Base-by-base conservation (phyloP, 2,113 vertebrate genomes). In the Bos indicus region DNA sequence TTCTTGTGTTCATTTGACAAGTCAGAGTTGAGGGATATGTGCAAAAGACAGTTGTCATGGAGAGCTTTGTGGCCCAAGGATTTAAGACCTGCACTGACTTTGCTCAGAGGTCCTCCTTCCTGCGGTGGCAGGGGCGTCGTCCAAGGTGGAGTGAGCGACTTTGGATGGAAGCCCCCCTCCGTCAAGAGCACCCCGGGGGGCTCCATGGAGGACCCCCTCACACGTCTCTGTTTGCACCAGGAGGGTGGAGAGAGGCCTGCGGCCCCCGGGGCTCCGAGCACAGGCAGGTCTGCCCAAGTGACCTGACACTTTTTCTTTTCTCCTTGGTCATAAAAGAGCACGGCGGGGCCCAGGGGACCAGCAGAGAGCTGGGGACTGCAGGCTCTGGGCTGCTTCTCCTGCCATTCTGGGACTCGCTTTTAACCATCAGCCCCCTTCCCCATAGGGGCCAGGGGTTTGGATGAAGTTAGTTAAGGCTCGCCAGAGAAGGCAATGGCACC, bases 321-420 rank as follows among this genome's bases (percentile, higher is more conserved):
- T 15, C 23, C 11, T 91, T 71, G 78, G 54, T 64, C 57, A 0
- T 28, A 52, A 96, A 92, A 95, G 89, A 54, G 91, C 74, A 13
- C 25, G 85, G 10, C 0, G 6, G 89, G 11, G 87, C 62, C 89
- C 80, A 25, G 11, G 0, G 96, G 97, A 71, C 91, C 40, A 88
- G 92, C 90, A 77, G 1, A 95, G 54, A 94, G 95, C 97, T 96
- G 91, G 57, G 67, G 77, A 8, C 96, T 97, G 95, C 84, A 96
- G 95, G 77, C 96, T 97, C 51, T 94, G 94, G 91, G 94, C 17
- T 14, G 17, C 30, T 74, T 13, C 17, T 60, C 46, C 57, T 81
- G n/a, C 52, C 2, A 1, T 43, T 59, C 57, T 17, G 51, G 17
- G 25, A 26, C 56, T 33, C 43, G 46, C 8, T 43, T 13, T 48